These are phyloP conservation scores for Trissolcus japonicus DNA, from an alignment of 2,888 invertebrate genomes.

Conservation along the genomic window DNA sequence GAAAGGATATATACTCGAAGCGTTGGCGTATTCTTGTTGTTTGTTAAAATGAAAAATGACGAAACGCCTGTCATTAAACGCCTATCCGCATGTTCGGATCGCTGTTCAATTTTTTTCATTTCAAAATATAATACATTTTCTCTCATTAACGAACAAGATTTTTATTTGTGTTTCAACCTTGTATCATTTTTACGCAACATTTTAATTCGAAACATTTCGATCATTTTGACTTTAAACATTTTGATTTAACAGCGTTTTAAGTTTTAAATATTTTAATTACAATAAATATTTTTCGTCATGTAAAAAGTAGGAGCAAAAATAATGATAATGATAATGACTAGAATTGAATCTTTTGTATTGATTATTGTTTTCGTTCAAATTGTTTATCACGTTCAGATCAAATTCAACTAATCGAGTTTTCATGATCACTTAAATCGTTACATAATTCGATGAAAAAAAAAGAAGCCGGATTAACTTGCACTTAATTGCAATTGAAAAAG, in stretches of 20 bases:
- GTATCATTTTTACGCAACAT: no score
- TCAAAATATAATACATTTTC: constrained; percentile 42
- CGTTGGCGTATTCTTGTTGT: constrained; percentile 53
- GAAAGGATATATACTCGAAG: constrained; percentile 35
- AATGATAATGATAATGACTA: no score
- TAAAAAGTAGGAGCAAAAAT: no score
- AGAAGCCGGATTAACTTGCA: neutral
- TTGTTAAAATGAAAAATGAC: constrained; percentile 50
- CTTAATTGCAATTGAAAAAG: constrained; percentile 7
- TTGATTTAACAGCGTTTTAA: no score
- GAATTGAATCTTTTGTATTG: no score
- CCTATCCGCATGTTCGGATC: constrained; percentile 34
- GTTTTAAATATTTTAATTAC: no score
- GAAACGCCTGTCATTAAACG: constrained; percentile 54
- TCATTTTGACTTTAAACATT: no score
- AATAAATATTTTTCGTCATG: no score
- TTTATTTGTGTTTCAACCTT: no score
- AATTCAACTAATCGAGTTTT: constrained; percentile 23
- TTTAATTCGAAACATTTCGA: no score
- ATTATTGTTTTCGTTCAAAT: no score
- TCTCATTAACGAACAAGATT: constrained; percentile 32
- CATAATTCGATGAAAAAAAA: neutral
- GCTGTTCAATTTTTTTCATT: constrained; percentile 12
- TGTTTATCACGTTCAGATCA: neutral
- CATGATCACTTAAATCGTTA: constrained; percentile 13